These are phyloP conservation scores for Tylochromis polylepis DNA, from an alignment of 2,113 vertebrate genomes.

Conservation along the genomic window DNA sequence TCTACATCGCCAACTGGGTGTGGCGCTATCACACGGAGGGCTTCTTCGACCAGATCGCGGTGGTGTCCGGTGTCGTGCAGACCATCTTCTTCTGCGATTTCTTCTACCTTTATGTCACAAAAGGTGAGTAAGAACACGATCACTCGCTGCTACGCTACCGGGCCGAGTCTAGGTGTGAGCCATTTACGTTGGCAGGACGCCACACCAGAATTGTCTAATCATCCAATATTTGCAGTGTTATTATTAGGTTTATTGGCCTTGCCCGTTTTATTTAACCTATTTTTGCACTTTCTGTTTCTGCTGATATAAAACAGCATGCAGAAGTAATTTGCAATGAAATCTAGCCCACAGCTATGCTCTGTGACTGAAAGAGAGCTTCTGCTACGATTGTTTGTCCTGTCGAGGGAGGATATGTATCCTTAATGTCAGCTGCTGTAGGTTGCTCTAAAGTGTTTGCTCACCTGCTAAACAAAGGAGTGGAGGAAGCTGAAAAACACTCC, in stretches of 20 bases:
- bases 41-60: constrained; percentile 92
- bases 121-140: constrained; percentile 70
- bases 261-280: not conserved
- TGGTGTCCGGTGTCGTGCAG: constrained; percentile 94
- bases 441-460: not conserved
- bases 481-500: not conserved
- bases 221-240: not conserved
- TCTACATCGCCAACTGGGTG: constrained; percentile 96
- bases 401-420: not conserved
- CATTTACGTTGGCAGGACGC: not conserved
- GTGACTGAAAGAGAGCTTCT: not conserved
- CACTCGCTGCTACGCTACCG: not conserved
- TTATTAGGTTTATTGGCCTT: not conserved
- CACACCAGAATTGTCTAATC: not conserved
- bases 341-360: not conserved
- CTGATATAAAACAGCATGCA: not conserved
- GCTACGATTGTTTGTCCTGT: not conserved
- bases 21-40: constrained; percentile 91
- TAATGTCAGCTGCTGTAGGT: not conserved
- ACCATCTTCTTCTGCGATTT: constrained; percentile 99
- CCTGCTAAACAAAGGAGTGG: not conserved
- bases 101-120: constrained; percentile 96
- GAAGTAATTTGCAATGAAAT: not conserved
- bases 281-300: not conserved
- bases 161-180: not conserved